These are phyloP conservation scores for Thalassarche chlororhynchos DNA, from an alignment of 2,113 vertebrate species.

Conservation along the genomic window DNA sequence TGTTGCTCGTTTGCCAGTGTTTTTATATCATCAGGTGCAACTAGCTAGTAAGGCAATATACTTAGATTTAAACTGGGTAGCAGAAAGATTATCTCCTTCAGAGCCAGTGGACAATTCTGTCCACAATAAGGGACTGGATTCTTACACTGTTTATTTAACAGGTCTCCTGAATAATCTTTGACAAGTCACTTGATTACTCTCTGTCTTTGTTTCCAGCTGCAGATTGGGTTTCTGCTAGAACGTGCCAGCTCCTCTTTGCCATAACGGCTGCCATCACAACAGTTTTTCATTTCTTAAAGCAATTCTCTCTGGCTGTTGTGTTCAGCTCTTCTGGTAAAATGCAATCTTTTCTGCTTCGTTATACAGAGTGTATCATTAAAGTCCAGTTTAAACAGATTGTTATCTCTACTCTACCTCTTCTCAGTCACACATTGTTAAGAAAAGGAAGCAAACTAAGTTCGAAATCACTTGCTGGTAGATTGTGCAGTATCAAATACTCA, in stretches of 20 bases:
- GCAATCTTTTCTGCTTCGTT: not conserved
- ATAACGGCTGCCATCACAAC: not conserved
- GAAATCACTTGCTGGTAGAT: not conserved
- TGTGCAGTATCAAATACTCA: not conserved
- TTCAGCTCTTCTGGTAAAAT: not conserved
- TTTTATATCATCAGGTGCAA: not conserved
- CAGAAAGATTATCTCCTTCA: not conserved
- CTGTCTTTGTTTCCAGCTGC: slow-evolving; percentile 8
- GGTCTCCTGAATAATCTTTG: not conserved
- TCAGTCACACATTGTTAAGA: slow-evolving; percentile 3
- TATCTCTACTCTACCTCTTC: slow-evolving; percentile 3
- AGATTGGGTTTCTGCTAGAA: slow-evolving; percentile 3
- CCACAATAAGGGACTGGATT: not conserved
- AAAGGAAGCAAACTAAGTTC: not conserved
- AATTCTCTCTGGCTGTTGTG: not conserved
- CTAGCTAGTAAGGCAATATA: not conserved
- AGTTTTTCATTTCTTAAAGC: not conserved
- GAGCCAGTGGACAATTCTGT: not conserved
- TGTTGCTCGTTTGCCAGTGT: not conserved
- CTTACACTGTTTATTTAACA: not conserved
- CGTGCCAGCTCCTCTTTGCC: not conserved
- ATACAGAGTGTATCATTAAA: not conserved
- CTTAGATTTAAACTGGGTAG: not conserved
- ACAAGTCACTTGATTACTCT: not conserved
- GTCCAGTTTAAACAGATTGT: slow-evolving; percentile 25